Evolutionary conservation across 64 coral and sea anemone genomes (phyloP), one percentile per base, ranked within the genome.

Genomic region (Platygyra sinensis): DNA sequence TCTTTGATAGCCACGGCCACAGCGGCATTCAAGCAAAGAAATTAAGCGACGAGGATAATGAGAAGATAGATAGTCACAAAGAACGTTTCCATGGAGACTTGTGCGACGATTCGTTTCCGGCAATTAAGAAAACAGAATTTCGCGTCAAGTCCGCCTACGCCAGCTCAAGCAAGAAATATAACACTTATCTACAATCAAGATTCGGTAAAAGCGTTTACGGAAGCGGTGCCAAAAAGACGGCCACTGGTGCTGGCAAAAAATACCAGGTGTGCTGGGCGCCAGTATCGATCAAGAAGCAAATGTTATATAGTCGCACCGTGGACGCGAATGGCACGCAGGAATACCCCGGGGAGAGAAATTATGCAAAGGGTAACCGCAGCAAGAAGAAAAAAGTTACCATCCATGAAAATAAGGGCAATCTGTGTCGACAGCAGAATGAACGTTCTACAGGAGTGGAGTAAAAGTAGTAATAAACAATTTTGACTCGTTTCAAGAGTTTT

Each of bases 201-300:
- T 83, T 64, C 20, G 80, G 80, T 12, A 83, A 83, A 83, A 83
- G 80, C 32, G 30, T 83, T 64, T 32, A 38, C 24, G 9, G 10
- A 42, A 11, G 29, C 31, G 24, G 13, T 0, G 10, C 3, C 60
- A 83, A 42, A 30, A 83, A 83, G 61, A 83, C 60, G 1, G 59
- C 10, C 5, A 20, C 6, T 6, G 29, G 30, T 6, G 60, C 30
- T 12, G 29, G 61, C 16, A 64, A 83, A 64, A 83, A 63, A n/a
- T 65, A 22, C 31, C 80, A 65, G 32, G 57, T 82, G 22, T 82
- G 64, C 64, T 83, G 80, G 80, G 60, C 80, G 29, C 80, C 60
- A 42, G 61, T 83, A 2, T 31, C 64, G 18, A 64, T 65, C 2
- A 64, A 83, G 29, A 65, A n/a, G 18, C 36, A 83, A 33, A 31